Base-by-base conservation (phyloP, 2,113 vertebrate genomes). In the Campylomormyrus tamandua region DNA sequence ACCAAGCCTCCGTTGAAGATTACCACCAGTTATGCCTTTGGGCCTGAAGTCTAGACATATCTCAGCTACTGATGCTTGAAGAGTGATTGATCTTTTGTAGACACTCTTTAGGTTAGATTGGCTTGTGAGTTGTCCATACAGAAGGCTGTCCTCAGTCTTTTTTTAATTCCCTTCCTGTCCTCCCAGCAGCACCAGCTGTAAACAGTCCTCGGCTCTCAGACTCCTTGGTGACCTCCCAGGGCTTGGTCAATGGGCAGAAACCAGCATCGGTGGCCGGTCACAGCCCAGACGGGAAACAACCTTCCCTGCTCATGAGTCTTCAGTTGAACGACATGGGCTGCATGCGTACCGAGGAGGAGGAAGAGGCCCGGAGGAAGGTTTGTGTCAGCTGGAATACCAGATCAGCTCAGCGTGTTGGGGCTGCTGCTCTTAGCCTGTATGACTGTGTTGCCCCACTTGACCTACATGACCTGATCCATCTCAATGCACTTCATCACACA, bases 361-460 rank as follows among this genome's bases (percentile, higher is more conserved):
- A 99, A 0, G 98, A 99, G 15, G 96, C 96, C 91, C 96, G 97
- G 92, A 97, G 96, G 94, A 99, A 98, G 98, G 98, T 99, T 93
- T 90, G 96, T 92, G 15, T n/a, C 39, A 27, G n/a, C 8, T 24
- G 6, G 5, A 74, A 24, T 56, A 10, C 45, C 35, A 10, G 2
- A 49, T 74, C 10, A 27, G 53, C 46, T 56, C 8, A 17, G 19
- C 10, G 21, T 24, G 45, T 45, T 83, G 24, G 19, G 39, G 48
- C 45, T 87, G 2, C 1, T 62, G 50, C 17, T 85, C 70, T 77
- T 56, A 0, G 9, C 31, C 88, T 90, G 0, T 88, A 45, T 86
- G 21, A 15, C 24, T 52, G 24, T 24, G 19, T 86, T 31, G 13
- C 8, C 92, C 24, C 45, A 70, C 13, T 27, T 48, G 90, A 89